phyloP scores from a whole-genome alignment of 2,113 vertebrate genomes.

The Pteropus alecto region DNA sequence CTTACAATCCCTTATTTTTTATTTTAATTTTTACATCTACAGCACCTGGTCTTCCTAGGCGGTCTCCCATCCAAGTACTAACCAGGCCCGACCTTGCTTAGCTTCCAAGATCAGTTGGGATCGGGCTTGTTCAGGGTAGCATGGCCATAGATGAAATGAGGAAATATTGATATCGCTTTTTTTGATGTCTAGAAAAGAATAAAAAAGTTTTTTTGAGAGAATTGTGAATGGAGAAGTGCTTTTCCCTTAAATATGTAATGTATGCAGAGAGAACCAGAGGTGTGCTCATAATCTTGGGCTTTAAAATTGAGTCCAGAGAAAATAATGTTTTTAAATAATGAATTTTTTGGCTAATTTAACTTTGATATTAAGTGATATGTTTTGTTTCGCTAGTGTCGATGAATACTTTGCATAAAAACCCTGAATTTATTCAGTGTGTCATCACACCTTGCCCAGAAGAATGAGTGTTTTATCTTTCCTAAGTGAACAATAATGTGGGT shows the following conservation, averaged over 20 bases:
- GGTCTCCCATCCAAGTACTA: too few species aligned
- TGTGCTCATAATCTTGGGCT: neutral
- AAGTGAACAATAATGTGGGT: slow-evolving; percentile 59
- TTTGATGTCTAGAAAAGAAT: neutral
- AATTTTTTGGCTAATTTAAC: slow-evolving; percentile 63
- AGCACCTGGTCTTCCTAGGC: too few species aligned
- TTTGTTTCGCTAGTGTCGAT: slow-evolving; percentile 47
- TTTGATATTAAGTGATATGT: slow-evolving; percentile 53
- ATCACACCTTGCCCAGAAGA: slow-evolving; percentile 34
- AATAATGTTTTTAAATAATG: slow-evolving; percentile 23
- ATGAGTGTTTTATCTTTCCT: slow-evolving; percentile 56
- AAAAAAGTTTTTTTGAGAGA: slow-evolving; percentile 14
- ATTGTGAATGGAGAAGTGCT: neutral
- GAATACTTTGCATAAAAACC: slow-evolving; percentile 59
- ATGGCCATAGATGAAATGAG: neutral
- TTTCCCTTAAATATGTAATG: neutral
- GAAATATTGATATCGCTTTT: neutral
- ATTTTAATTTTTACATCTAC: too few species aligned
- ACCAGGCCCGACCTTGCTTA: too few species aligned
- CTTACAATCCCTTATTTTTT: too few species aligned
- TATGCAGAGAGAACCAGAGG: slow-evolving; percentile 5
- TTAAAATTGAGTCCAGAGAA: slow-evolving; percentile 38
- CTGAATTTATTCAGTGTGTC: slow-evolving; percentile 46
- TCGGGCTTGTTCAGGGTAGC: too few species aligned
- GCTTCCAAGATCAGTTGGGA: too few species aligned